A percentile compares a stretch with the other conserved stretches of the same genome.
Conservation (phyloP, 2,113 vertebrate species). For the Vidua chalybeata region DNA sequence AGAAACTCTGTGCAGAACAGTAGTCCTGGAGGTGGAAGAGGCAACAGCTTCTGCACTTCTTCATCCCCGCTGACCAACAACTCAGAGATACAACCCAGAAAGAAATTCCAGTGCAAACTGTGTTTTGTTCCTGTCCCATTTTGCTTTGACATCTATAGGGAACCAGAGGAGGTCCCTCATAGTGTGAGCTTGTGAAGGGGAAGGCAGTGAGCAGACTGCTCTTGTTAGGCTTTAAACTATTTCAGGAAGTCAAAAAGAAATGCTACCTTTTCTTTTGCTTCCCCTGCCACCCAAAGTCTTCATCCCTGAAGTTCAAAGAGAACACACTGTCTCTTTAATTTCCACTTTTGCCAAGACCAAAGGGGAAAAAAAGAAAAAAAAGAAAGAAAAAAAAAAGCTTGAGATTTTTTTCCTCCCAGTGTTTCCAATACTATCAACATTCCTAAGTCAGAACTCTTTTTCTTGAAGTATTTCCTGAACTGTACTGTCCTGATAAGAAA, state of each 20-base stretch:
- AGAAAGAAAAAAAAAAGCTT: fast-evolving
- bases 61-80: neutral
- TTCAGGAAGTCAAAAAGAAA: neutral
- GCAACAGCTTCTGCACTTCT: neutral
- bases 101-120: neutral
- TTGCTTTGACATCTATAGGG: neutral
- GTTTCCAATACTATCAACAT: neutral
- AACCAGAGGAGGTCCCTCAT: neutral
- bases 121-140: neutral
- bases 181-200: neutral
- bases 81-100: neutral
- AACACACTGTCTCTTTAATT: neutral
- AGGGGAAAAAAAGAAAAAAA: fast-evolving
- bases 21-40: neutral
- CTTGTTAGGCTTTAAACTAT: neutral
- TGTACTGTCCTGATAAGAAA: neutral
- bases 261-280: neutral
- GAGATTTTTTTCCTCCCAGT: neutral
- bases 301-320: neutral
- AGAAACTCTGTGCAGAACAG: neutral
- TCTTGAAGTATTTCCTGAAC: neutral
- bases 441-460: neutral
- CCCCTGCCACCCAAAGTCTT: neutral
- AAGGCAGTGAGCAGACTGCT: neutral
- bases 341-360: neutral